Base-by-base conservation (phyloP, 2,113 vertebrate species). In the Chlorodrepanis virens region DNA sequence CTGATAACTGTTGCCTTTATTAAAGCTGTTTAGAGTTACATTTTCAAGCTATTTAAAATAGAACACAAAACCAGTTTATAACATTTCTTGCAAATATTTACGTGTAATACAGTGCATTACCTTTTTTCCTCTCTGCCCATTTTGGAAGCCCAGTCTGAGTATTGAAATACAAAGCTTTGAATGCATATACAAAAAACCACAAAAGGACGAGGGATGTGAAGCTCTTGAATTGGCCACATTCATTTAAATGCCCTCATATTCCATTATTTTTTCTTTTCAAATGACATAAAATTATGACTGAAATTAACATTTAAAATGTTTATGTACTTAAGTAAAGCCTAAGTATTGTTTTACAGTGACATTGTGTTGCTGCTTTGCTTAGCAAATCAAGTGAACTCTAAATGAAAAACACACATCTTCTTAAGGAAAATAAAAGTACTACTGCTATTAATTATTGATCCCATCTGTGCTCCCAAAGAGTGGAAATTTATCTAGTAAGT, bases 311-410 rank as follows among this genome's bases (percentile, higher is more conserved):
- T 74, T 4, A 31, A 65, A 60, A 12, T 50, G 3, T 53, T 57
- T 14, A 16, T 22, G 14, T 40, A 57, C 14, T 59, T 82, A 76
- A 74, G 56, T 45, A 79, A 70, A 60, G 37, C 28, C 7, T 8
- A 56, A 52, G 5, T 56, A 40, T 47, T 63, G 19, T 21, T 80
- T 35, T 49, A 35, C 21, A 39, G 52, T 39, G 33, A 31, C 28
- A 44, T 31, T 52, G 24, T 22, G 28, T 27, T 5, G 5, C n/a
- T 23, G 17, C 22, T 42, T 65, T 0, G 0, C 53, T 19, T 65
- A 68, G 31, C 9, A 21, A 91, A 81, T 40, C 22, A 64, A 65
- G 25, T 15, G 40, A 47, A 40, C 50, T 72, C 45, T 72, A 49
- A 88, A 60, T 27, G 14, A 83, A 35, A 57, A 45, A 8, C 13